Evolutionary conservation across 1,140 invertebrate species (phyloP).

Genomic region (Glomeris maerens): DNA sequence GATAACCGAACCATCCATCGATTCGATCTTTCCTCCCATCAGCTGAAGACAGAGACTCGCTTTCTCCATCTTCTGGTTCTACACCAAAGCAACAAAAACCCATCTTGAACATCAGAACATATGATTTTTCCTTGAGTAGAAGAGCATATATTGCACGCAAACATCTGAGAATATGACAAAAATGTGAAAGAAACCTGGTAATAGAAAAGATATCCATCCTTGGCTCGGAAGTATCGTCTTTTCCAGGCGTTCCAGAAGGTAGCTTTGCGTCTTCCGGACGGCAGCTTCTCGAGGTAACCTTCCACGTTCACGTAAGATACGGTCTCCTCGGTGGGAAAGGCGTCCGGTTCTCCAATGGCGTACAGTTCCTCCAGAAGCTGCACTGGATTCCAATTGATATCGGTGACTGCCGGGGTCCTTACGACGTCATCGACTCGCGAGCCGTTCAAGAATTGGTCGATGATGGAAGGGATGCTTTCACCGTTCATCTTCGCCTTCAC

Average conservation of each 20-base stretch:
- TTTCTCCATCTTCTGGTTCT: slow-evolving; percentile 34
- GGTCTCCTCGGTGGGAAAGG: neutral
- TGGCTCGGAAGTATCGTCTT: slow-evolving; percentile 36
- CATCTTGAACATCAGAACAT: no score
- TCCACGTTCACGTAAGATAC: slow-evolving; percentile 22
- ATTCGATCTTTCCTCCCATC: slow-evolving; percentile 39
- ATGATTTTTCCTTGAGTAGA: no score
- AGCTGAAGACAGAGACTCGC: slow-evolving; percentile 34
- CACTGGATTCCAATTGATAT: no score
- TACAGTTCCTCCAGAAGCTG: slow-evolving; percentile 18
- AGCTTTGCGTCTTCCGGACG: slow-evolving; percentile 38
- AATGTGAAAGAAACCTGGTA: slow-evolving; percentile 26
- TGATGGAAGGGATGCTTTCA: no score
- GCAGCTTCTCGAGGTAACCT: slow-evolving; percentile 39
- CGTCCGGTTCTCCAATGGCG: slow-evolving; percentile 9
- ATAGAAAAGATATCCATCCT: slow-evolving; percentile 37
- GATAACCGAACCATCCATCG: slow-evolving; percentile 36
- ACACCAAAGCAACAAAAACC: slow-evolving; percentile 14
- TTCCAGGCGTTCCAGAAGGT: slow-evolving; percentile 47
- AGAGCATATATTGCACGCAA: no score
- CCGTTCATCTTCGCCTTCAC: no score
- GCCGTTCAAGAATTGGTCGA: no score
- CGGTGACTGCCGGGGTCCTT: no score
- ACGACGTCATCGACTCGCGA: no score
- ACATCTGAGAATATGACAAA: no score